Evolutionary conservation across 2,888 invertebrate species (phyloP), one percentile per base, ranked within the genome.

Genomic region (Acrobasis suavella): DNA sequence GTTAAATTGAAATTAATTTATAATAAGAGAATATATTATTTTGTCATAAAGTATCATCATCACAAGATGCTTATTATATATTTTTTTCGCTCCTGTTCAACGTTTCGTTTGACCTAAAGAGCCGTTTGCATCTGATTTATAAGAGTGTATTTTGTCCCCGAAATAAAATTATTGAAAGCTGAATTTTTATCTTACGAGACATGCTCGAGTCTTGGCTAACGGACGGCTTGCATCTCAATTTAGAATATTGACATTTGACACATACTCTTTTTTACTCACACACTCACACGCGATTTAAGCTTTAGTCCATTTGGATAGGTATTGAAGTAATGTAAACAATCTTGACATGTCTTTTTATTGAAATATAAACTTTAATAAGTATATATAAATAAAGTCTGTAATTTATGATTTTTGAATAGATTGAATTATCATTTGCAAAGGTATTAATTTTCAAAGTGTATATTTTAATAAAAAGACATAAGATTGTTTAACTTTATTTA

Each of bases 111-210:
- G 37, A 54, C 37, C 37, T 15, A 14, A n/a, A 8, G 38, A 15
- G 38, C 54, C 32, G 54, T 38, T 54, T 14, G 17, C 9, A 1
- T n/a, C 54, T 58, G 17, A 54, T 58, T 50, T 56, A 64, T 15
- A 52, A 58, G 37, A 63, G 51, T 52, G 49, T 56, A 65, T 58
- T 58, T 49, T 39, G 14, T 22, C 46, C 37, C 32, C 50, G 50
- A 60, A 60, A 60, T 55, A 50, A 61, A 61, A 42, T 22, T 50
- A 17, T 58, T 32, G 51, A 39, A 42, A 51, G 22, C 16, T 46
- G 46, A 54, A 46, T 51, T 37, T 52, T 51, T 54, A 54, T 54
- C 37, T 14, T 49, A 46, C 22, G 3, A 54, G 54, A 15, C 15
- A 37, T 2, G 10, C 42, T 46, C 1, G 16, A 6, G 32, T 32